Conservation (phyloP, 2,888 invertebrate species). For the Bombylius major region DNA sequence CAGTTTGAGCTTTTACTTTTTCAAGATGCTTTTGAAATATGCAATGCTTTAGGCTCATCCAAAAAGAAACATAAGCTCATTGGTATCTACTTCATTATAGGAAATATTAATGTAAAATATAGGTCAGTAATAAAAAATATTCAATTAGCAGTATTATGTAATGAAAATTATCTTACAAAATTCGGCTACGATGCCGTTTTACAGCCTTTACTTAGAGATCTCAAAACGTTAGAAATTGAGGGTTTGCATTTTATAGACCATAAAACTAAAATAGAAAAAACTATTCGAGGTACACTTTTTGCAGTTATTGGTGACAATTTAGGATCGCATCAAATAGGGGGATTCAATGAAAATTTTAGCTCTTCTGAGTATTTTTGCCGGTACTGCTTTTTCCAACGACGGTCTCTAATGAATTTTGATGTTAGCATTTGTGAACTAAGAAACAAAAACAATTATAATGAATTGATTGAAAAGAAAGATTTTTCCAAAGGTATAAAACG, state of each 20-base stretch:
- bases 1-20: conserved; percentile 18
- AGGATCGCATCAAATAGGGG: conserved; percentile 22
- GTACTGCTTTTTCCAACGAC: conserved; percentile 11
- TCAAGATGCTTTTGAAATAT: conserved; percentile 23
- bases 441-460: too few relatives aligned
- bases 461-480: too few relatives aligned
- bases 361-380: conserved; percentile 18
- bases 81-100: conserved; percentile 21
- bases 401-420: too few relatives aligned
- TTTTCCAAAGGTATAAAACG: too few relatives aligned
- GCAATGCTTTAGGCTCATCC: conserved; percentile 22
- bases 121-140: conserved; percentile 18
- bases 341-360: conserved; percentile 21
- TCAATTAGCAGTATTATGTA: conserved; percentile 21
- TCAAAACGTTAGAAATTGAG: conserved; percentile 17
- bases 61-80: conserved; percentile 22
- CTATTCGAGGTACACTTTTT: conserved; percentile 16
- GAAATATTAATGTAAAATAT: conserved; percentile 18
- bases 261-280: conserved; percentile 2
- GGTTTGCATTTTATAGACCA: conserved; percentile 12
- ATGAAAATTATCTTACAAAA: conserved; percentile 17
- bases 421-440: too few relatives aligned
- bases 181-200: conserved; percentile 19
- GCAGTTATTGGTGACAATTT: conserved; percentile 19
- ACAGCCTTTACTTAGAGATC: conserved; percentile 16